phyloP scores from a whole-genome alignment of 2,888 invertebrate genomes.

The Ctenicera cuprea region DNA sequence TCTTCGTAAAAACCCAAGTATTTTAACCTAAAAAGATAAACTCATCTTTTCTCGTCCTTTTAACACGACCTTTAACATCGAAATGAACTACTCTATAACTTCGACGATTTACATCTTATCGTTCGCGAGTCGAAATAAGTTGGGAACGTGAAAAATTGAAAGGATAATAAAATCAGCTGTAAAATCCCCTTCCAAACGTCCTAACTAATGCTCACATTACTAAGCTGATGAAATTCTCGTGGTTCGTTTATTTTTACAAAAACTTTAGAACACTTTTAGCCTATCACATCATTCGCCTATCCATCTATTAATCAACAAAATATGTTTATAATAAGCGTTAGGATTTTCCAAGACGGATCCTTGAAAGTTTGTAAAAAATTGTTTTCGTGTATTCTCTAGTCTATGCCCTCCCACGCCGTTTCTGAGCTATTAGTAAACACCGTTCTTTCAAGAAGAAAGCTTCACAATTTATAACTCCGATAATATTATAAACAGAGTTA shows the following conservation, averaged over 20 bases:
- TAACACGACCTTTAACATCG: no score
- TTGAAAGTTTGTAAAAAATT: neutral
- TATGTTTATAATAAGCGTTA: neutral
- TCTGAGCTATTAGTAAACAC: slow-evolving; percentile 6
- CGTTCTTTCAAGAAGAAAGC: neutral
- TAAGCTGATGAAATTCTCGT: neutral
- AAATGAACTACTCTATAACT: neutral
- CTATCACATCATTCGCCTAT: neutral
- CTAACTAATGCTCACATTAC: neutral
- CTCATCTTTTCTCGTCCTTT: no score
- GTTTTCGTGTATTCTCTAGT: neutral
- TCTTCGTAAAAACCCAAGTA: no score
- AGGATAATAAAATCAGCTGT: slow-evolving; percentile 7
- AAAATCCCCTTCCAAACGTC: neutral
- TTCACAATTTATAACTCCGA: neutral
- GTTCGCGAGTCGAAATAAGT: neutral
- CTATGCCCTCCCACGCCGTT: neutral
- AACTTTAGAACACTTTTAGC: neutral
- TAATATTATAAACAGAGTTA: slow-evolving; percentile 11
- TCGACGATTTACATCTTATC: slow-evolving; percentile 2
- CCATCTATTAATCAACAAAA: neutral
- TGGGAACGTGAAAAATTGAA: slow-evolving; percentile 6
- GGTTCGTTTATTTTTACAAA: neutral
- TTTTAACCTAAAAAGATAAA: no score
- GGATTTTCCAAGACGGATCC: neutral